A percentile compares a stretch with the other conserved stretches of the same genome.
Evolutionary conservation across 2,888 invertebrate species (phyloP).

Genomic region (Erynnis tages): DNA sequence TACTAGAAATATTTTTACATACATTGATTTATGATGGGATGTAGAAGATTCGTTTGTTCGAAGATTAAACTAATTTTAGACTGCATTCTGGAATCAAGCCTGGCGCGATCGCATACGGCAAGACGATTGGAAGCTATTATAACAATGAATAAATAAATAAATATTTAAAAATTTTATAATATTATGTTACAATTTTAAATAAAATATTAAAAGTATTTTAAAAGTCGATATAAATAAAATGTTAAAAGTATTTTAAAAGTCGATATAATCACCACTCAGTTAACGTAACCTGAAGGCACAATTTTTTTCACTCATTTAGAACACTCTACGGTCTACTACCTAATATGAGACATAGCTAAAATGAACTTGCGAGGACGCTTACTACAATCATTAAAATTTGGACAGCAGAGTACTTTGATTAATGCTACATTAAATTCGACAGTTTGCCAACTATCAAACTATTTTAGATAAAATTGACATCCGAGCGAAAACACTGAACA

Average conservation of each 20-base stretch:
- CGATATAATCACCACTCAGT: conserved; percentile 27
- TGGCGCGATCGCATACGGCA: background rate
- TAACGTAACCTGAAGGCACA: conserved; percentile 47
- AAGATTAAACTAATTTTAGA: too few relatives aligned
- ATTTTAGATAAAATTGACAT: background rate
- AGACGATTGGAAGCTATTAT: conserved; percentile 14
- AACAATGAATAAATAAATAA: conserved; percentile 1
- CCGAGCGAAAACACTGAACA: too few relatives aligned
- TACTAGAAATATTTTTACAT: too few relatives aligned
- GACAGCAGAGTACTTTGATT: background rate
- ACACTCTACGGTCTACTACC: background rate
- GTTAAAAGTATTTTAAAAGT: background rate
- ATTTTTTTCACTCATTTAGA: conserved; percentile 4
- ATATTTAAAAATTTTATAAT: conserved; percentile 38
- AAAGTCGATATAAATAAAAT: conserved; percentile 28
- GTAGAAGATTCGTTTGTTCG: too few relatives aligned
- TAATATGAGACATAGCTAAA: background rate
- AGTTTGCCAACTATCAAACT: background rate
- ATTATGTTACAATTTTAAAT: conserved; percentile 34
- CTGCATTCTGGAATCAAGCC: background rate
- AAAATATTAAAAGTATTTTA: conserved; percentile 19
- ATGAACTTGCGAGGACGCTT: background rate
- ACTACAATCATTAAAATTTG: background rate
- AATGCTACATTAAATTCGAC: background rate
- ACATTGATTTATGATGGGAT: too few relatives aligned